Percentiles rank a stretch among this genome's conserved stretches.
Conservation (phyloP, 2,113 vertebrate species). For the Ondatra zibethicus region DNA sequence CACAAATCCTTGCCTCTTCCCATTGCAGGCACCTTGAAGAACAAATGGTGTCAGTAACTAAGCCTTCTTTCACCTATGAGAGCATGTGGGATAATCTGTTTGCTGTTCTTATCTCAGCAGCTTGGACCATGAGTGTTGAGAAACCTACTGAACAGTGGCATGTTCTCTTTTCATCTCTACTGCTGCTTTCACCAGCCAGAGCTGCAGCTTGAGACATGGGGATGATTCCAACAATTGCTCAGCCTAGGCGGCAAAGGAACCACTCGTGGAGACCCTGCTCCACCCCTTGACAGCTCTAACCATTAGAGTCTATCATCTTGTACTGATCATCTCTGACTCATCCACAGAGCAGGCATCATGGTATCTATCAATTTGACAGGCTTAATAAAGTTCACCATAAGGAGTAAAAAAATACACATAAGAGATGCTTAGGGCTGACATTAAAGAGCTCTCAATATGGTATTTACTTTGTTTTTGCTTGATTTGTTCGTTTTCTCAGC, state of each 20-base stretch:
- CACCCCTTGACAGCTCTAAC: constrained; percentile 14
- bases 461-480: constrained; percentile 17
- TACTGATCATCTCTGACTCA: constrained; percentile 32
- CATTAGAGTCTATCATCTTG: background rate
- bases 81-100: background rate
- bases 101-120: constrained; percentile 38
- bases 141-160: background rate
- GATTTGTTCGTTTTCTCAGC: constrained; percentile 42
- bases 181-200: constrained; percentile 29
- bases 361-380: background rate
- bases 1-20: background rate
- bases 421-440: background rate
- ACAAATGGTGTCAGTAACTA: constrained; percentile 2
- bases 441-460: constrained; percentile 4
- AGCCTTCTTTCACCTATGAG: constrained; percentile 12
- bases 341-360: background rate
- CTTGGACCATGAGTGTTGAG: background rate
- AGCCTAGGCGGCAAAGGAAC: background rate
- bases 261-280: background rate
- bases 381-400: background rate
- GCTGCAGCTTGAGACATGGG: constrained; percentile 38
- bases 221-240: background rate
- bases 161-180: constrained; percentile 27
- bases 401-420: background rate
- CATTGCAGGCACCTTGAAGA: background rate